phyloP scores from a whole-genome alignment of 2,113 vertebrate species.

The Zapornia atra region DNA sequence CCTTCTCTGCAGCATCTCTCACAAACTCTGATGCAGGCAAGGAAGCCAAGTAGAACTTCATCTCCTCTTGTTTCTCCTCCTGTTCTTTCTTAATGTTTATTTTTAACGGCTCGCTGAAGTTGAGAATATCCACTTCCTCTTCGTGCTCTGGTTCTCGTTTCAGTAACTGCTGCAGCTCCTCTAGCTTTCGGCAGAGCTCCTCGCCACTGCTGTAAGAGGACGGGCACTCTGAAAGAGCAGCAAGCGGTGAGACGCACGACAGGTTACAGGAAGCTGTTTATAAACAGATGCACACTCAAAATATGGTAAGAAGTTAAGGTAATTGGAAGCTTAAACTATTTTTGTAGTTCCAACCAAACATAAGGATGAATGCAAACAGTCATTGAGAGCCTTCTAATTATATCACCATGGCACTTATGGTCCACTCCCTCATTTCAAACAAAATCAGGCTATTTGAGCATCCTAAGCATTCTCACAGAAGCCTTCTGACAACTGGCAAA shows the following conservation, averaged over 20 bases:
- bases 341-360: neutral
- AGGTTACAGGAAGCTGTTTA: conserved; percentile 22
- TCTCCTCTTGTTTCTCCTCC: conserved; percentile 86
- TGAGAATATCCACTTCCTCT: conserved; percentile 89
- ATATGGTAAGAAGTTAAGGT: neutral
- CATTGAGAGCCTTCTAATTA: neutral
- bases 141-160: conserved; percentile 90
- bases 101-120: conserved; percentile 79
- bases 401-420: neutral
- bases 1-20: conserved; percentile 89
- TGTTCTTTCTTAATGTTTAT: conserved; percentile 91
- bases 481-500: neutral
- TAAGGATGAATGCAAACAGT: neutral
- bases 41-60: conserved; percentile 88
- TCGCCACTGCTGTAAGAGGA: conserved; percentile 87
- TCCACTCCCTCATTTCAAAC: neutral
- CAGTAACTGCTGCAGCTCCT: conserved; percentile 90
- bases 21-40: conserved; percentile 86
- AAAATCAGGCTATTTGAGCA: neutral
- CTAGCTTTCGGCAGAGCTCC: conserved; percentile 86
- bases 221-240: conserved; percentile 83
- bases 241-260: neutral
- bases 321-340: conserved; percentile 14
- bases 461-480: neutral
- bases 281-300: conserved; percentile 33